A percentile compares a stretch with the other conserved stretches of the same genome.
These are phyloP conservation scores for Gavialis gangeticus DNA, from an alignment of 2,113 vertebrate genomes.

Conservation along the genomic window DNA sequence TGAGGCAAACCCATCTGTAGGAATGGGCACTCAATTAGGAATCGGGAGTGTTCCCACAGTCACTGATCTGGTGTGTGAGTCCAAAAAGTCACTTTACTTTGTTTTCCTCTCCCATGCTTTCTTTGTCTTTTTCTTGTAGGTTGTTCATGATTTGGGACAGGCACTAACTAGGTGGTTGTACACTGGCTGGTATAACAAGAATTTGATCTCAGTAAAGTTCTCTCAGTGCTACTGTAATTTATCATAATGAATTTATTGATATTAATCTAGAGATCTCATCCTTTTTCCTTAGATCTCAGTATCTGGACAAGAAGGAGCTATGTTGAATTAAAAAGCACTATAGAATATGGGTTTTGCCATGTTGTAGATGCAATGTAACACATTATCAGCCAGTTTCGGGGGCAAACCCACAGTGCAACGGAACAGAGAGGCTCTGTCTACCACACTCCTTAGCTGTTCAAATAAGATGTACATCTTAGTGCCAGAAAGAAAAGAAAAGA, in stretches of 20 bases:
- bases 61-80: neutral
- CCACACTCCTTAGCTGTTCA: neutral
- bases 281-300: neutral
- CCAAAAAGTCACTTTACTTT: neutral
- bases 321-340: neutral
- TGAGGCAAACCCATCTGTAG: slow-evolving; percentile 28
- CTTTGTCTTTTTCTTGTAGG: neutral
- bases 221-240: neutral
- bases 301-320: neutral
- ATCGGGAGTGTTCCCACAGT: neutral
- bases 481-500: neutral
- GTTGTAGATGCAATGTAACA: neutral
- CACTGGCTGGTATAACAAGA: neutral
- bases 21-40: slow-evolving; percentile 27
- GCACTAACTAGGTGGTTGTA: neutral
- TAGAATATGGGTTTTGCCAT: neutral
- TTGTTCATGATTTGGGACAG: slow-evolving; percentile 1
- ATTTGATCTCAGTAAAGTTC: neutral
- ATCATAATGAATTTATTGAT: neutral
- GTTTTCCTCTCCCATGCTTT: neutral
- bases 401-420: neutral
- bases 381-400: neutral
- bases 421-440: neutral
- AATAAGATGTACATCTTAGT: neutral
- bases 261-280: neutral